Evolutionary conservation across 1,140 invertebrate genomes (phyloP).

Genomic region (Holcopasites calliopsidis): DNA sequence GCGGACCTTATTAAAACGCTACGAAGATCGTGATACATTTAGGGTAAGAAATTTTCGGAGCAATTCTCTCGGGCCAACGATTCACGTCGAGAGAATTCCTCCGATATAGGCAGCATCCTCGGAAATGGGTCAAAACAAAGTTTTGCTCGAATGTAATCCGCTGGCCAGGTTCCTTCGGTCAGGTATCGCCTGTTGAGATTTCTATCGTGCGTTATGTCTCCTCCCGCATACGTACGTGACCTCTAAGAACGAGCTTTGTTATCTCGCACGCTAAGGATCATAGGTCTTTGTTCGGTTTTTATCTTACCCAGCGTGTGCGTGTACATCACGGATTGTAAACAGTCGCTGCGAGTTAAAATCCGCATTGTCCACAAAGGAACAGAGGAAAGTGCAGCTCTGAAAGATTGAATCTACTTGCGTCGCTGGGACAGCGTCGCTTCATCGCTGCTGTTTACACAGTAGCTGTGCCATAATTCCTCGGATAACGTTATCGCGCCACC

Average conservation of each 20-base stretch:
- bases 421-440: neutral
- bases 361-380: too few relatives aligned
- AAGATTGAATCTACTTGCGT: conserved; percentile 1
- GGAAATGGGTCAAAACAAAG: conserved; percentile 42
- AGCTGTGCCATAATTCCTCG: conserved; percentile 22
- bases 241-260: conserved; percentile 2
- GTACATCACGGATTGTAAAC: neutral
- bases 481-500: conserved; percentile 21
- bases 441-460: conserved; percentile 1
- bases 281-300: conserved; percentile 3
- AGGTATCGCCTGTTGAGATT: conserved; percentile 42
- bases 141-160: conserved; percentile 34
- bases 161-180: neutral
- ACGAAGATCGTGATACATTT: neutral
- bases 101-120: conserved; percentile 2
- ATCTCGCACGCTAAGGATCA: neutral
- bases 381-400: neutral
- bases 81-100: neutral
- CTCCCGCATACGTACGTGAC: neutral
- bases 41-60: too few relatives aligned
- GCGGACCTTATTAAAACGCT: too few relatives aligned
- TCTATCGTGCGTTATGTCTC: conserved; percentile 26
- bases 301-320: neutral
- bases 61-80: neutral
- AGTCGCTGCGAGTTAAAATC: too few relatives aligned